Base-by-base conservation (phyloP, 2,113 vertebrate genomes). In the Vanacampus margaritifer region DNA sequence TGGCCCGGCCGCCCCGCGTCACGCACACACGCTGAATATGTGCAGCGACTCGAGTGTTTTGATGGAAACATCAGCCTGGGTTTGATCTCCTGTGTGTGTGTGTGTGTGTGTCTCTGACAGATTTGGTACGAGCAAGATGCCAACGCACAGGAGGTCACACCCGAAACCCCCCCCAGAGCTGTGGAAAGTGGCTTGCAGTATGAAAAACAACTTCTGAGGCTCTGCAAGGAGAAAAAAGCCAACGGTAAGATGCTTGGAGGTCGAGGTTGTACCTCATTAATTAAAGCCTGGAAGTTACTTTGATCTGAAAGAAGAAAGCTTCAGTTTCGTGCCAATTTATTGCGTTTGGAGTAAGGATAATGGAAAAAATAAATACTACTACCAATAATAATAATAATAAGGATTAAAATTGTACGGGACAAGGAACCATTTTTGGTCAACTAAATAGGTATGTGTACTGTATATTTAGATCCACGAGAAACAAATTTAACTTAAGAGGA, bases 181-280 rank as follows among this genome's bases (percentile, higher is more conserved):
- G 28, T 17, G 7, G 17, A 58, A 6, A 54, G 1, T 13, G 36
- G 10, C 21, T 0, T 16, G 14, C 12, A 74, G 5, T 59, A 68
- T 64, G 67, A 86, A 36, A 54, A 46, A 58, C 75, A 73, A 50
- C 24, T 97, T 56, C 3, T 64, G 43, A 45, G 68, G 2, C 89
- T 94, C 51, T 95, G 93, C 80, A 93, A 61, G 59, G 80, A 24
- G 35, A 88, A 69, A 36, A 90, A 68, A 35, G 73, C 11, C 50
- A 79, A 84, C 91, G 95, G 97, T 98, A 74, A 79, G 82, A 32
- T 48, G 64, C 71, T 32, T 14, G 58, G 68, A 56, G 66, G 69
- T 35, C 67, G 68, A 58, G 65, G 65, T 26, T n/a, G n/a, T n/a
- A n/a, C 68, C 2, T 1, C 11, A 10, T 56, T 56, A 56, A 56